Evolutionary conservation across 1,140 invertebrate genomes (phyloP).

Genomic region (Temnothorax curvispinosus): DNA sequence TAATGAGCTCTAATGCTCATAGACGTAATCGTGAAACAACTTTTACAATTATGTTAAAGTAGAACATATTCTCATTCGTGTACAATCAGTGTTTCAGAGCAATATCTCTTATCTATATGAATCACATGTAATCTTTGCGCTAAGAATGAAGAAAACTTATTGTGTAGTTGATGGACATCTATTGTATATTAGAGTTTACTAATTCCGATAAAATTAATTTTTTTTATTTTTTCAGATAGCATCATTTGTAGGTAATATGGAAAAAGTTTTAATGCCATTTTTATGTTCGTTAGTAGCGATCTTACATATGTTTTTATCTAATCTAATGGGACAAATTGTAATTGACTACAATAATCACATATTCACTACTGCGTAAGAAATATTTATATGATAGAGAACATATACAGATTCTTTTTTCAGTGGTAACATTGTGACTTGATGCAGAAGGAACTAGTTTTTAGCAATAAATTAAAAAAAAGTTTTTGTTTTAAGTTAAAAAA

Average conservation of each 20-base stretch:
- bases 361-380: conserved; percentile 5
- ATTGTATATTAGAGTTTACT: no score
- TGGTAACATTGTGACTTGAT: neutral
- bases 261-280: neutral
- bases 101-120: no score
- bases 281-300: neutral
- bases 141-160: no score
- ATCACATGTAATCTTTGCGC: no score
- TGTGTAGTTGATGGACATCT: no score
- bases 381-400: neutral
- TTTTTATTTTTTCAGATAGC: neutral
- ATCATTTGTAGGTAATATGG: neutral
- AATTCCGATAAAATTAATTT: neutral
- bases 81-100: no score
- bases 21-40: no score
- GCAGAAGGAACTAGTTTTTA: neutral
- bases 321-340: conserved; percentile 11
- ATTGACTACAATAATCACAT: neutral
- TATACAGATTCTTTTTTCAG: neutral
- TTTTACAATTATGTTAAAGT: neutral
- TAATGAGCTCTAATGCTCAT: no score
- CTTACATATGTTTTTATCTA: neutral
- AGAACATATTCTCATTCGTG: neutral
- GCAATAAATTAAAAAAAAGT: neutral
- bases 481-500: neutral